Percentiles rank a stretch among this genome's conserved stretches.
phyloP scores from a whole-genome alignment of 2,113 vertebrate genomes.

The Beaufortia kweichowensis region DNA sequence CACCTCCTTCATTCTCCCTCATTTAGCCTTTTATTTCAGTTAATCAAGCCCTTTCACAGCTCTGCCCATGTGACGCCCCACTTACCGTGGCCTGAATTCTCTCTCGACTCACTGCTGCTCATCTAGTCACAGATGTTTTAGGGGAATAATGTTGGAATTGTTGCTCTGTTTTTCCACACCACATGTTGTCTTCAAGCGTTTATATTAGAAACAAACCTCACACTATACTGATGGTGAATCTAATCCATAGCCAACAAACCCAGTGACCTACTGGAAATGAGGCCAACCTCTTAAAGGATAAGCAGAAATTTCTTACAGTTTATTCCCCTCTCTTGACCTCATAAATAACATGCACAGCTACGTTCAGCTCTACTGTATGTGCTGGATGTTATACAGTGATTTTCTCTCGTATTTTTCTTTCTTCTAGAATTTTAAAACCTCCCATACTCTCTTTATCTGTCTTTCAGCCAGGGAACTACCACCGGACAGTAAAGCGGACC shows the following conservation, averaged over 20 bases:
- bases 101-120: slow-evolving; percentile 1
- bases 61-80: slow-evolving; percentile 14
- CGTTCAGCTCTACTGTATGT: too few species aligned
- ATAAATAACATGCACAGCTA: neutral
- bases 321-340: neutral
- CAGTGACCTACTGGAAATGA: slow-evolving; percentile 22
- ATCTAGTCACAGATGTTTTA: slow-evolving; percentile 25
- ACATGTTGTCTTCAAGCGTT: slow-evolving; percentile 19
- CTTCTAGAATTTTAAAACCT: slow-evolving; percentile 38
- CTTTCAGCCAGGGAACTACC: slow-evolving; percentile 79
- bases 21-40: slow-evolving; percentile 25
- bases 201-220: slow-evolving; percentile 11
- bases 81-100: slow-evolving; percentile 27
- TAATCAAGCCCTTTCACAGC: slow-evolving; percentile 23
- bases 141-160: slow-evolving; percentile 24
- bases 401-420: slow-evolving; percentile 27
- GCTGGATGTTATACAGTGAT: too few species aligned
- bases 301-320: neutral
- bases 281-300: neutral
- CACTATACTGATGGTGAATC: neutral
- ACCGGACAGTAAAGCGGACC: slow-evolving; percentile 75
- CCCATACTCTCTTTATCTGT: slow-evolving; percentile 45
- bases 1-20: slow-evolving; percentile 22
- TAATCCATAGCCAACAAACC: slow-evolving; percentile 10
- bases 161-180: slow-evolving; percentile 24